Evolutionary conservation across 2,113 vertebrate genomes (phyloP).

Genomic region (Microtus ochrogaster): DNA sequence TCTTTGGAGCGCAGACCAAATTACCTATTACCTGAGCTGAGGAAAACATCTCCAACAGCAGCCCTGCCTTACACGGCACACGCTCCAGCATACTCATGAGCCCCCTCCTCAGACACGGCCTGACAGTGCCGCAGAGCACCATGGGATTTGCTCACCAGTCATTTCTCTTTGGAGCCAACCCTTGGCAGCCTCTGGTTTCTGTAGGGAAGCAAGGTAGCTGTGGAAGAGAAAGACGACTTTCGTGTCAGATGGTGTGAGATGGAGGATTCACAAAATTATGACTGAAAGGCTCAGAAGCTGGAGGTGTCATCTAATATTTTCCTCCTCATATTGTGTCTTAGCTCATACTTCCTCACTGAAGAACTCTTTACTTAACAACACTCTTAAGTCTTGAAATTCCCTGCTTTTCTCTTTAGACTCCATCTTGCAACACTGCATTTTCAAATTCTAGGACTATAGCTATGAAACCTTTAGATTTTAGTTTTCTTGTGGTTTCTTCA

Average conservation of each 20-base stretch:
- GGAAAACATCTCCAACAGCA: neutral
- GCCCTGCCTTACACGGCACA: neutral
- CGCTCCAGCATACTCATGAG: neutral
- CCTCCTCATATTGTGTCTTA: neutral
- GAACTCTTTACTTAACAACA: neutral
- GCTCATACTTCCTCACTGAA: neutral
- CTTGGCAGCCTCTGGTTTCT: neutral
- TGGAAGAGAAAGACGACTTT: neutral
- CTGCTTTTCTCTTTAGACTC: neutral
- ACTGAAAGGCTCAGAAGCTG: neutral
- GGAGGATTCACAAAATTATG: neutral
- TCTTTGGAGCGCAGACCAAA: slow-evolving; percentile 27
- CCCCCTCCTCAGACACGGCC: neutral
- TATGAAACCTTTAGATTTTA: neutral
- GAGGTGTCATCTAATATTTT: neutral
- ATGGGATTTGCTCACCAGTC: neutral
- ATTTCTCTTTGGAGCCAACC: neutral
- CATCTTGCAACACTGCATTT: neutral
- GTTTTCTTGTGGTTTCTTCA: neutral
- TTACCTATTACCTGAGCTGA: neutral
- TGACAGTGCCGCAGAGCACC: neutral
- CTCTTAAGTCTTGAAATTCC: neutral
- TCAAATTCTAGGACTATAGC: neutral
- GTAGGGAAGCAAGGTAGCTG: slow-evolving; percentile 21
- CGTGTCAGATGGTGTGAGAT: neutral